Conservation (phyloP, 2,797 vertebrate species). For the Apogon hyalosoma region DNA sequence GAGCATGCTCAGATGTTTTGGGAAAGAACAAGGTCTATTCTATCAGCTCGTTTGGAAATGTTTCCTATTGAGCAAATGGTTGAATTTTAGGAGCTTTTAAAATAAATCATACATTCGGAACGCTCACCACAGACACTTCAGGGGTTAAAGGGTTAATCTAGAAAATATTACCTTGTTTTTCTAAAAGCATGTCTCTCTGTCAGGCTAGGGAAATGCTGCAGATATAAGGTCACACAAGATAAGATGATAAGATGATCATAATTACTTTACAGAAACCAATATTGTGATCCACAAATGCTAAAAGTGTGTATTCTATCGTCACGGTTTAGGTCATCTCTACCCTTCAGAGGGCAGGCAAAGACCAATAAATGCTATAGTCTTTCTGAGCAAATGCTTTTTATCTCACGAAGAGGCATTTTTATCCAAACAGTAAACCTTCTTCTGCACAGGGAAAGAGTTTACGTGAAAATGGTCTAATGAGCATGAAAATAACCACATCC, state of each 20-base stretch:
- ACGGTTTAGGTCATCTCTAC: conserved; percentile 15
- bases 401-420: conserved; percentile 1
- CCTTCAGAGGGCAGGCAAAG: conserved; percentile 22
- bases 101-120: too few relatives aligned
- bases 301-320: conserved; percentile 16
- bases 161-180: conserved; percentile 2
- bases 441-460: neutral
- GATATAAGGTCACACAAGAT: conserved; percentile 5
- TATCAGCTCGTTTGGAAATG: too few relatives aligned
- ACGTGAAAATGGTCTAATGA: conserved; percentile 8
- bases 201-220: neutral
- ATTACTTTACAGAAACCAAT: conserved; percentile 29
- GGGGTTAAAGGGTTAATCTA: neutral
- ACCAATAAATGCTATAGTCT: conserved; percentile 17
- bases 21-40: too few relatives aligned
- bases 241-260: neutral
- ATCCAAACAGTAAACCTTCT: neutral
- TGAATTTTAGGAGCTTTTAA: too few relatives aligned
- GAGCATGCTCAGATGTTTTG: too few relatives aligned
- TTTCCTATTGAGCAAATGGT: too few relatives aligned
- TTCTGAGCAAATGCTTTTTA: conserved; percentile 18
- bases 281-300: conserved; percentile 22
- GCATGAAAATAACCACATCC: conserved; percentile 9
- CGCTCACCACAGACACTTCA: too few relatives aligned
- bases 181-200: conserved; percentile 11